phyloP scores from a whole-genome alignment of 2,113 vertebrate species.

The Python bivittatus region DNA sequence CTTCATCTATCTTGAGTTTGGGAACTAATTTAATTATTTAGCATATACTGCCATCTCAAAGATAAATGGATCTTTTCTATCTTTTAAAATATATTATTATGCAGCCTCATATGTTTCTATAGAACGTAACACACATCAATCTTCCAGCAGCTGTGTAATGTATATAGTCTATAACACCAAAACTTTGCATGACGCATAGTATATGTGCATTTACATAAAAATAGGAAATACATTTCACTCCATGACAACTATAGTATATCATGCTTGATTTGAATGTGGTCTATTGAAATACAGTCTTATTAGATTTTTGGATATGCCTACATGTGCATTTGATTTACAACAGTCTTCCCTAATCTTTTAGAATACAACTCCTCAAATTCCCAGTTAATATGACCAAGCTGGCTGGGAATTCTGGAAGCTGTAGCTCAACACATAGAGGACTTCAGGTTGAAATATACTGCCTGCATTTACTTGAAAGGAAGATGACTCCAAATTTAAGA shows the following conservation, averaged over 20 bases:
- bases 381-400: neutral
- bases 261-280: slow-evolving; percentile 13
- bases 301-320: slow-evolving; percentile 2
- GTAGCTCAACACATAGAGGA: neutral
- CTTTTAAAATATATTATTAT: slow-evolving; percentile 32
- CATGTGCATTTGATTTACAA: neutral
- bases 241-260: slow-evolving; percentile 20
- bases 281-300: neutral
- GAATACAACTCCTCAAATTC: neutral
- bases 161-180: slow-evolving; percentile 2
- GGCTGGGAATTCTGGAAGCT: neutral
- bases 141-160: slow-evolving; percentile 7
- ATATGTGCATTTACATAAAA: neutral
- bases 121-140: slow-evolving; percentile 25
- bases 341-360: neutral
- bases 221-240: slow-evolving; percentile 12
- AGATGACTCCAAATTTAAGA: neutral
- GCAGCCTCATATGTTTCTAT: slow-evolving; percentile 23
- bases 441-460: neutral
- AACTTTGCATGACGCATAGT: neutral
- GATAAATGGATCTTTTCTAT: slow-evolving; percentile 26
- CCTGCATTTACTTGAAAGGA: neutral
- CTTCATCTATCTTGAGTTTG: slow-evolving; percentile 10
- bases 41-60: slow-evolving; percentile 25
- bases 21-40: slow-evolving; percentile 17